These are phyloP conservation scores for Ramphastos sulfuratus DNA, from an alignment of 2,113 vertebrate species.

Conservation along the genomic window DNA sequence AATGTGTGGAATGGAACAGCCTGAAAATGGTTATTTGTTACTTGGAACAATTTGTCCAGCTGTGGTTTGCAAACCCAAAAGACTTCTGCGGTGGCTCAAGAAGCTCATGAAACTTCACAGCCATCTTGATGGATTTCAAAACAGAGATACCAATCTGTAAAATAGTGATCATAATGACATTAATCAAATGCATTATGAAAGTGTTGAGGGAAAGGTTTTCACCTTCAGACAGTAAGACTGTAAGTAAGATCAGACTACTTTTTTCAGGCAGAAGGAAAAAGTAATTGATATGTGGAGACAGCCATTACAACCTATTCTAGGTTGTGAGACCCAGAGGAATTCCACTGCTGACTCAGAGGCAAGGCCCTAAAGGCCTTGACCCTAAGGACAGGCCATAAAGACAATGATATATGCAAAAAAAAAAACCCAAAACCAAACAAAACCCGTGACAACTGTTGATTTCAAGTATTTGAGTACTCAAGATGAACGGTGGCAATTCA, in stretches of 20 bases:
- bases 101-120: neutral
- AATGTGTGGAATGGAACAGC: neutral
- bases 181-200: neutral
- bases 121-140: neutral
- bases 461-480: neutral
- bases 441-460: neutral
- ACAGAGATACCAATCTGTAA: neutral
- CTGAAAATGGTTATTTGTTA: neutral
- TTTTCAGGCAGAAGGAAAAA: neutral
- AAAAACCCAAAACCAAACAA: no score
- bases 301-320: neutral
- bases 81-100: neutral
- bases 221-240: neutral
- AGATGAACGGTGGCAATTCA: neutral
- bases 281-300: neutral
- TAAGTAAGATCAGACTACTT: neutral
- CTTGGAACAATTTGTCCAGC: neutral
- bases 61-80: neutral
- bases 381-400: neutral
- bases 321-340: neutral
- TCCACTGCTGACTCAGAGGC: neutral
- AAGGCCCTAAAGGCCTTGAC: neutral
- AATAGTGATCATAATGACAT: neutral
- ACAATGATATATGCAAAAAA: neutral
- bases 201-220: neutral